These are phyloP conservation scores for Glareola pratincola DNA, from an alignment of 2,113 vertebrate genomes.

Conservation along the genomic window DNA sequence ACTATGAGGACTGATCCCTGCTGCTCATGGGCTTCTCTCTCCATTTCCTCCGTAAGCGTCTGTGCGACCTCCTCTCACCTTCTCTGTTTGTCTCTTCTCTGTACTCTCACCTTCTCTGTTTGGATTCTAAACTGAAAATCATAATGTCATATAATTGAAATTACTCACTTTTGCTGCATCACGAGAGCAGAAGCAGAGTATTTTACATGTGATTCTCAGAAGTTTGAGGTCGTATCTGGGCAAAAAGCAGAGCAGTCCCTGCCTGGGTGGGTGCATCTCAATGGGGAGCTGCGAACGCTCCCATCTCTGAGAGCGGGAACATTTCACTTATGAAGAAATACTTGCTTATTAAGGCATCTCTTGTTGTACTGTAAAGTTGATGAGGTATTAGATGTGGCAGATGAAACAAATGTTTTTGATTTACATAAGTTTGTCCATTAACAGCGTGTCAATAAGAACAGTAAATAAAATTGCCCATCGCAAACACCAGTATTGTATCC, in stretches of 20 bases:
- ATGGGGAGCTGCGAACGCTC: neutral
- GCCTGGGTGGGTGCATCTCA: neutral
- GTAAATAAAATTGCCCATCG: neutral
- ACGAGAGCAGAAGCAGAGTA: neutral
- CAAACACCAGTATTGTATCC: rapidly evolving
- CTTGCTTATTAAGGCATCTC: neutral
- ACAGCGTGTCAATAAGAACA: neutral
- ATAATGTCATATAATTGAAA: neutral
- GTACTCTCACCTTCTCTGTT: neutral
- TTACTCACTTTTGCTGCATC: neutral
- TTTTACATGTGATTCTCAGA: neutral
- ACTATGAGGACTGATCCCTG: neutral
- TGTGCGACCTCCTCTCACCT: neutral
- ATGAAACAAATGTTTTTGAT: neutral
- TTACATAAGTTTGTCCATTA: neutral
- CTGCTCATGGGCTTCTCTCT: neutral
- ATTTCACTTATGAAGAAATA: neutral
- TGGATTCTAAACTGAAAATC: neutral
- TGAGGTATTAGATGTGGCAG: neutral
- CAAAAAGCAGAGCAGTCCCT: neutral
- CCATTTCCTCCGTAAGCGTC: neutral
- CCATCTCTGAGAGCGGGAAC: neutral
- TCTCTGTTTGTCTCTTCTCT: neutral
- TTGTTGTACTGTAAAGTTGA: neutral
- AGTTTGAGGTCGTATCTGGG: neutral